These are phyloP conservation scores for Lymantria dispar DNA, from an alignment of 2,888 invertebrate genomes.

Conservation along the genomic window DNA sequence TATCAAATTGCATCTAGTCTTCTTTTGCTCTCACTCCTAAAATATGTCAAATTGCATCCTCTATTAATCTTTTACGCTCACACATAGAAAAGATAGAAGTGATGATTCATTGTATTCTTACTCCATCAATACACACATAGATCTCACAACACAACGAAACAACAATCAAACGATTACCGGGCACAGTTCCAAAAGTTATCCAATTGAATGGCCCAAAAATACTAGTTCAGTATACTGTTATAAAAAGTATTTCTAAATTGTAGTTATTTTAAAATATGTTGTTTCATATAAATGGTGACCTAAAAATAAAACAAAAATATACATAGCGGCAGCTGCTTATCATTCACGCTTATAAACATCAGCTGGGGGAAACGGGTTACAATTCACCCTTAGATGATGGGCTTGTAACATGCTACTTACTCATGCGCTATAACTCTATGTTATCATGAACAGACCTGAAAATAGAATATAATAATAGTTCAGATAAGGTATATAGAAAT, in stretches of 20 bases:
- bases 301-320: conserved; percentile 5
- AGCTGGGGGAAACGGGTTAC: conserved; percentile 24
- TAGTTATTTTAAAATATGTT: not conserved
- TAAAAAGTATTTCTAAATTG: not conserved
- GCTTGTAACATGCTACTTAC: conserved; percentile 22
- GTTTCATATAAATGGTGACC: not conserved
- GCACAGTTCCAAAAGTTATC: no score
- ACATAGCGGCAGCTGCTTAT: conserved; percentile 7
- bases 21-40: no score
- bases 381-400: conserved; percentile 22
- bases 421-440: conserved; percentile 13
- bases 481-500: not conserved
- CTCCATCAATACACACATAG: no score
- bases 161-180: no score
- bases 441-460: conserved; percentile 14
- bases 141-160: no score
- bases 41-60: no score
- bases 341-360: conserved; percentile 22
- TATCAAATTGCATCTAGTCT: no score
- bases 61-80: no score
- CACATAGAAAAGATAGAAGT: no score
- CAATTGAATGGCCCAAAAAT: not conserved
- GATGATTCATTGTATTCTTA: no score
- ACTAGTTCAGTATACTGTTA: not conserved
- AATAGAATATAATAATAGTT: conserved; percentile 11